Evolutionary conservation across 2,113 vertebrate species (phyloP).

Genomic region (Rhizomys pruinosus): DNA sequence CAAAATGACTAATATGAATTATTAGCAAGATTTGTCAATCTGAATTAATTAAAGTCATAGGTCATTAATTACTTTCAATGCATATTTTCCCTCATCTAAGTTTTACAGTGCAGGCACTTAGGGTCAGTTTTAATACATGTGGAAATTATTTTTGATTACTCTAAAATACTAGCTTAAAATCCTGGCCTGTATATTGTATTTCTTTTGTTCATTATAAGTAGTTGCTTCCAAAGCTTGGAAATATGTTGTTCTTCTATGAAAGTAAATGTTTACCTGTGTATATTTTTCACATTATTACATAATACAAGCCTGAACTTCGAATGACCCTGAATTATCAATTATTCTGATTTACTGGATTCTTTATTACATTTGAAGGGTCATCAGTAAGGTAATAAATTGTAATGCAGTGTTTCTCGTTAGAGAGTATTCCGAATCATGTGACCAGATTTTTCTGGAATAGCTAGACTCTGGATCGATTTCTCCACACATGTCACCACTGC

Average conservation of each 20-base stretch:
- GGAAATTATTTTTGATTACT: conserved; percentile 63
- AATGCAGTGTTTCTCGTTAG: conserved; percentile 59
- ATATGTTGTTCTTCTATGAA: conserved; percentile 32
- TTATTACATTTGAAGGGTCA: conserved; percentile 70
- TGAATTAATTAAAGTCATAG: conserved; percentile 52
- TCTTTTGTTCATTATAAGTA: conserved; percentile 51
- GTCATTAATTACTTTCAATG: conserved; percentile 52
- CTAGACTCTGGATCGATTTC: not conserved
- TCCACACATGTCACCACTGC: not conserved
- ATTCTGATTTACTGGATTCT: conserved; percentile 71
- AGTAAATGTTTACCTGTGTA: conserved; percentile 63
- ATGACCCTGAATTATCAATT: conserved; percentile 69
- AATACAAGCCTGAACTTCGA: conserved; percentile 66
- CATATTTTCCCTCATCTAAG: conserved; percentile 32
- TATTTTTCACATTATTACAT: conserved; percentile 58
- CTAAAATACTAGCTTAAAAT: conserved; percentile 35
- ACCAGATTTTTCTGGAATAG: conserved; percentile 59
- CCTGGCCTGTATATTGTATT: conserved; percentile 48
- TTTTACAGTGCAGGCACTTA: conserved; percentile 57
- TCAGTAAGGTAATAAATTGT: conserved; percentile 64
- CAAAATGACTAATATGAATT: conserved; percentile 36
- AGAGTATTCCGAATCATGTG: conserved; percentile 46
- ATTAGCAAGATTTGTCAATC: conserved; percentile 34
- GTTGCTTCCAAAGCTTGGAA: not conserved
- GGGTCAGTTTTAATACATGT: conserved; percentile 59